phyloP scores from a whole-genome alignment of 1,140 invertebrate species.

The Pseudoatta argentina region DNA sequence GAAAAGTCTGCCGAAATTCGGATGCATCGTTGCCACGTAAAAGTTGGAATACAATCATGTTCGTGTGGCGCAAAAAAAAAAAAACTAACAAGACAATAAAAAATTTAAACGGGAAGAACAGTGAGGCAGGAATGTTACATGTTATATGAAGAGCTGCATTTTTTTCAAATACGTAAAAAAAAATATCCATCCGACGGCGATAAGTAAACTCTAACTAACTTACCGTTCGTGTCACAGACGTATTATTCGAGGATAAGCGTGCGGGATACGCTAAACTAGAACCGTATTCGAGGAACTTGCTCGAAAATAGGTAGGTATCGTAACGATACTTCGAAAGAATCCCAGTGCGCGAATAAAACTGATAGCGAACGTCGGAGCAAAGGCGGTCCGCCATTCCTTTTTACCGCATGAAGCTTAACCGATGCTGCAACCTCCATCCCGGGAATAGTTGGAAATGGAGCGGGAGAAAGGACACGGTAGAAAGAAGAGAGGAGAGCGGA shows the following conservation, averaged over 20 bases:
- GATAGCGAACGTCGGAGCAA: constrained; percentile 61
- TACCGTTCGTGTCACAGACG: constrained; percentile 17
- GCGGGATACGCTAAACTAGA: constrained; percentile 47
- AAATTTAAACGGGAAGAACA: background rate
- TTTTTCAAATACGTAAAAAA: constrained; percentile 23
- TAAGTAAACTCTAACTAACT: constrained; percentile 25
- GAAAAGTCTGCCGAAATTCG: constrained; percentile 14
- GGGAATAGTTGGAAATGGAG: constrained; percentile 48
- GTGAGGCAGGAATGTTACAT: background rate
- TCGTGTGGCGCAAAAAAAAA: background rate
- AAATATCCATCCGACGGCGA: constrained; percentile 6
- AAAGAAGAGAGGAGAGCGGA: too few relatives aligned
- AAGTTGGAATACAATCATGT: constrained; percentile 27
- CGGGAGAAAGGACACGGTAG: background rate
- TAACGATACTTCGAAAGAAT: constrained; percentile 62
- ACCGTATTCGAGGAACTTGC: constrained; percentile 31
- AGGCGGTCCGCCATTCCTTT: constrained; percentile 55
- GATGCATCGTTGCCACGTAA: background rate
- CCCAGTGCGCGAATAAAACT: constrained; percentile 63
- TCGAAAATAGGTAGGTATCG: constrained; percentile 51
- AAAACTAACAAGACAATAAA: constrained; percentile 14
- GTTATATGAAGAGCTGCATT: background rate
- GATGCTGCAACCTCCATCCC: constrained; percentile 52
- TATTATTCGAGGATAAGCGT: constrained; percentile 45
- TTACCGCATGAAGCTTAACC: constrained; percentile 53